Percentiles rank a stretch among this genome's conserved stretches.
phyloP scores from a whole-genome alignment of 1,140 invertebrate genomes.

The Drosophila burlai region DNA sequence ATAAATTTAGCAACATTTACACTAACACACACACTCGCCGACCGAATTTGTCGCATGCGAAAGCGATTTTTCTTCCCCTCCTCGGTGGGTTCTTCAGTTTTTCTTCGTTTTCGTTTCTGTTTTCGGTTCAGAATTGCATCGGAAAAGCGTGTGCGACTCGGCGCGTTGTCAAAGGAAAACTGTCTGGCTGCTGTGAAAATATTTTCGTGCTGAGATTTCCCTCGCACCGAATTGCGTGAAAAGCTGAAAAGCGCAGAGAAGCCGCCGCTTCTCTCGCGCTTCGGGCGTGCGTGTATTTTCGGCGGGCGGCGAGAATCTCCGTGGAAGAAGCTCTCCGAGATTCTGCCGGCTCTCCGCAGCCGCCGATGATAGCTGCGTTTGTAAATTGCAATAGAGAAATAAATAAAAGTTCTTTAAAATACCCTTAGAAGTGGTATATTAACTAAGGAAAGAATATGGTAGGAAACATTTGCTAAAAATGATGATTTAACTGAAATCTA shows the following conservation, averaged over 20 bases:
- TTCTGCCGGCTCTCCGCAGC: slow-evolving; percentile 23
- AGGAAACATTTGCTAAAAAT: no score
- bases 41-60: slow-evolving; percentile 62
- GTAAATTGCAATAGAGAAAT: slow-evolving; percentile 72
- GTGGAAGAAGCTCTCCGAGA: slow-evolving; percentile 32
- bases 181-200: slow-evolving; percentile 66
- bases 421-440: not conserved
- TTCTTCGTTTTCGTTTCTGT: slow-evolving; percentile 6
- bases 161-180: slow-evolving; percentile 83
- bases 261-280: slow-evolving; percentile 23
- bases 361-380: slow-evolving; percentile 50
- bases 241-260: slow-evolving; percentile 44
- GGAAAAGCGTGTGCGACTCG: slow-evolving; percentile 67
- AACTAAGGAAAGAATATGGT: not conserved
- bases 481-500: no score
- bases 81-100: slow-evolving; percentile 10
- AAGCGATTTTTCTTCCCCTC: slow-evolving; percentile 41
- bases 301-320: slow-evolving; percentile 34
- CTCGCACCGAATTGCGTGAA: slow-evolving; percentile 40
- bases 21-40: slow-evolving; percentile 27
- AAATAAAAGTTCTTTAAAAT: slow-evolving; percentile 47
- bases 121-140: slow-evolving; percentile 27
- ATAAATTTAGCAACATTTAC: slow-evolving; percentile 78
- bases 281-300: slow-evolving; percentile 27
- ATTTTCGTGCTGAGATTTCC: slow-evolving; percentile 65